Base-by-base conservation (phyloP, 1,140 invertebrate genomes). In the Anagrus nilaparvatae region DNA sequence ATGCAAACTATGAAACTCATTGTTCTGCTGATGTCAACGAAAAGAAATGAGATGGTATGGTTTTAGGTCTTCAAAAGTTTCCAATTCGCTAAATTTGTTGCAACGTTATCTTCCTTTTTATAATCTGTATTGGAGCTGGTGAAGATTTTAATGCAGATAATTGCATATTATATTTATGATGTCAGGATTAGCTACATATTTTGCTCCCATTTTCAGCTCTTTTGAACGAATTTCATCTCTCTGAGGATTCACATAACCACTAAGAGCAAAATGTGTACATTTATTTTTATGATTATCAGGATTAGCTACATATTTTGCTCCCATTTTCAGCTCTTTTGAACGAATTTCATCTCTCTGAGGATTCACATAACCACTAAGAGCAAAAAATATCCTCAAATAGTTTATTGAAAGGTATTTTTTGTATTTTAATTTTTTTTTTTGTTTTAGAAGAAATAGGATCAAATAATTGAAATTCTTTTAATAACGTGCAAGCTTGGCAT, bases 211-310 rank as follows among this genome's bases (percentile, higher is more conserved):
- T 44, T 55, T 40, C 7, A 69, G 24, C 12, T 63, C 65, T 39
- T 69, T 65, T 36, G 44, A 52, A 20, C 65, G 54, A 3, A 67
- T 60, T 13, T 60, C 51, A 37, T 67, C 63, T 38, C 66, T 59
- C 39, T 66, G 54, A 5, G 66, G 66, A 58, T 69, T 67, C 3
- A 61, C 52, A 17, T 69, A 69, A 10, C 66, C 66, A 47, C 65
- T 67, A 4, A 69, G 51, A 14, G 66, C 52, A 54, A 67, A 51
- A 49, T 65, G 55, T 29, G 56, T 61, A 14, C 62, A 64, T 36
- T 39, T 50, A 32, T 59, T 61, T 38, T 54, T 57, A 6, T 50
- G 58, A 3, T 50, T 56, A 32, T 65, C 57, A 13, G 63, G 62
- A 53, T 67, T 44, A 9, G 54, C 57, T 20, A 64, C 39, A 27